Percentiles rank a stretch among this genome's conserved stretches.
phyloP scores from a whole-genome alignment of 2,113 vertebrate species.

The Burhinus oedicnemus region DNA sequence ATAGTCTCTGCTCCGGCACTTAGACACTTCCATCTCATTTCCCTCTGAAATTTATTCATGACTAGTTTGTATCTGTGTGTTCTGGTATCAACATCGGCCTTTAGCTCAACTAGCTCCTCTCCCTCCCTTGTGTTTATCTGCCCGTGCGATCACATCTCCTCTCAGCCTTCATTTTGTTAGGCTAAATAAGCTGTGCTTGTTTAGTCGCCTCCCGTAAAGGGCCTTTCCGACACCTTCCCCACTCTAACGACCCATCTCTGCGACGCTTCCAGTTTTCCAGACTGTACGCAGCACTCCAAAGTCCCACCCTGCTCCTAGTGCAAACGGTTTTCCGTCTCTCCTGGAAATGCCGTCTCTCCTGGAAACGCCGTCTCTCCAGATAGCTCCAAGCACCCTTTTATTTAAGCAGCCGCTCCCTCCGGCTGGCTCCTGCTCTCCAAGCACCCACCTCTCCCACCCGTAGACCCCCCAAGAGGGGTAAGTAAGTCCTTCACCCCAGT shows the following conservation, averaged over 20 bases:
- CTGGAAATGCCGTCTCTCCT: background rate
- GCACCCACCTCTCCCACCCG: background rate
- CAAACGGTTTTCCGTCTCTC: background rate
- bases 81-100: background rate
- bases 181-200: background rate
- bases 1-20: background rate
- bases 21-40: slow-evolving; percentile 16
- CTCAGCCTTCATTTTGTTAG: background rate
- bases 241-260: background rate
- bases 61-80: background rate
- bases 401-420: rapidly evolving
- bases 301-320: rapidly evolving
- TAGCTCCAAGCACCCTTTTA: background rate
- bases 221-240: background rate
- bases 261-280: background rate
- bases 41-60: slow-evolving; percentile 21
- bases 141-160: background rate
- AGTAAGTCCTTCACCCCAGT: background rate
- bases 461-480: background rate
- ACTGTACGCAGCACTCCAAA: background rate
- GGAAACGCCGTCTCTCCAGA: background rate
- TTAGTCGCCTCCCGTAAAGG: rapidly evolving
- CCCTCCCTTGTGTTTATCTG: background rate
- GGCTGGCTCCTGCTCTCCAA: background rate
- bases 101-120: background rate